These are phyloP conservation scores for Aplysia californica DNA, from an alignment of 1,140 invertebrate genomes.

Conservation along the genomic window DNA sequence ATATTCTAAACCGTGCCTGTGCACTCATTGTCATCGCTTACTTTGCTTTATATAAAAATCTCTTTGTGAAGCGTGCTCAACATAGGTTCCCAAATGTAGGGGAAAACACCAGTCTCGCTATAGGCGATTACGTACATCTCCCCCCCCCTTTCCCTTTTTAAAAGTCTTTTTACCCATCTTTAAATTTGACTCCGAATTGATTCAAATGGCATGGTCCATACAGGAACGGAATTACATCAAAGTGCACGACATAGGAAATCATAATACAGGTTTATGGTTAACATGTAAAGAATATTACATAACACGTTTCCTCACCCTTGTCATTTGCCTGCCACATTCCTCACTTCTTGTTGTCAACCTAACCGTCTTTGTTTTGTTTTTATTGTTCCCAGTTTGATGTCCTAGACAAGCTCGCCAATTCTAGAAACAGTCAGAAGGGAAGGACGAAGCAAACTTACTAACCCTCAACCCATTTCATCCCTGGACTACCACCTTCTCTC, in stretches of 20 bases:
- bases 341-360: neutral
- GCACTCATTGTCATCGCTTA: too few species aligned
- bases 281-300: neutral
- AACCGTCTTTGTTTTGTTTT: neutral
- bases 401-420: neutral
- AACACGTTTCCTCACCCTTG: neutral
- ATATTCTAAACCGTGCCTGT: too few species aligned
- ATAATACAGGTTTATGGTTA: neutral
- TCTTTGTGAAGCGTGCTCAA: too few species aligned
- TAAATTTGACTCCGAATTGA: neutral
- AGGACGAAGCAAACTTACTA: too few species aligned
- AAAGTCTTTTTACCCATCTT: neutral
- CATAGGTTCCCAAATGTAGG: too few species aligned
- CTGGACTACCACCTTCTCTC: too few species aligned
- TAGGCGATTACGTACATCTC: too few species aligned
- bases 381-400: neutral
- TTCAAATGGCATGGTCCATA: too few species aligned
- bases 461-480: too few species aligned
- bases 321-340: neutral
- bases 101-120: too few species aligned
- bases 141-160: neutral
- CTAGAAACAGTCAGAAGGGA: neutral
- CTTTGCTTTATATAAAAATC: too few species aligned
- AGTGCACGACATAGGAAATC: neutral
- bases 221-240: neutral